Percentiles rank a stretch among this genome's conserved stretches.
Evolutionary conservation across 2,113 vertebrate species (phyloP).

Genomic region (Astatotilapia flaviijosephi): DNA sequence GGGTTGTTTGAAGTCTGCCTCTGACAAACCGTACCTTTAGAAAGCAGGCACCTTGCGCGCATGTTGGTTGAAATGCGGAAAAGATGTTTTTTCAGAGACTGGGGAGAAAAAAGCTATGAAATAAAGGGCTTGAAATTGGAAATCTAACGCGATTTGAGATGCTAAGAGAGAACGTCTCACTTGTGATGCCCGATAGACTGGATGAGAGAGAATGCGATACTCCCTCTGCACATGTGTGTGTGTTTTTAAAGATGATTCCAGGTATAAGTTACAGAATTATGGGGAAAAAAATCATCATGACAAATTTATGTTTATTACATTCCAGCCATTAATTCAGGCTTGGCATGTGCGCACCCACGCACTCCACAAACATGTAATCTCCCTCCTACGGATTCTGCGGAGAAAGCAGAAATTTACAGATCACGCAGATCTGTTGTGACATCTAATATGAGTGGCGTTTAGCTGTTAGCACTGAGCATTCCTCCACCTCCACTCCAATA

Average conservation of each 20-base stretch:
- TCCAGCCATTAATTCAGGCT: background rate
- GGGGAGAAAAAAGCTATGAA: background rate
- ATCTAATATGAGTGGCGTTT: conserved; percentile 1
- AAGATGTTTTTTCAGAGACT: background rate
- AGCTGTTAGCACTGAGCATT: background rate
- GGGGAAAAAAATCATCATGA: background rate
- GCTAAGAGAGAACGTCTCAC: conserved; percentile 16
- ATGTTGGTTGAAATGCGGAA: background rate
- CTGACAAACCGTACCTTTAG: background rate
- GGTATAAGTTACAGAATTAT: background rate
- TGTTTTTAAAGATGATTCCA: background rate
- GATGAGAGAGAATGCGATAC: background rate
- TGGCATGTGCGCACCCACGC: background rate
- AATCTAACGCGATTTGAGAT: conserved; percentile 35
- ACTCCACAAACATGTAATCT: background rate
- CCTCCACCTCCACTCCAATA: background rate
- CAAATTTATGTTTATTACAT: background rate
- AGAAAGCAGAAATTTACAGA: background rate
- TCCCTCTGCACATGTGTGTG: background rate
- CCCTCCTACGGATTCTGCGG: background rate
- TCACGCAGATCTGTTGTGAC: conserved; percentile 32
- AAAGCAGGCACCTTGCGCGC: background rate
- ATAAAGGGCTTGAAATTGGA: conserved; percentile 47
- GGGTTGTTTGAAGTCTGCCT: conserved; percentile 19
- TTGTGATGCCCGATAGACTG: background rate